Conservation (phyloP, 2,113 vertebrate genomes). For the Rhizomys pruinosus region DNA sequence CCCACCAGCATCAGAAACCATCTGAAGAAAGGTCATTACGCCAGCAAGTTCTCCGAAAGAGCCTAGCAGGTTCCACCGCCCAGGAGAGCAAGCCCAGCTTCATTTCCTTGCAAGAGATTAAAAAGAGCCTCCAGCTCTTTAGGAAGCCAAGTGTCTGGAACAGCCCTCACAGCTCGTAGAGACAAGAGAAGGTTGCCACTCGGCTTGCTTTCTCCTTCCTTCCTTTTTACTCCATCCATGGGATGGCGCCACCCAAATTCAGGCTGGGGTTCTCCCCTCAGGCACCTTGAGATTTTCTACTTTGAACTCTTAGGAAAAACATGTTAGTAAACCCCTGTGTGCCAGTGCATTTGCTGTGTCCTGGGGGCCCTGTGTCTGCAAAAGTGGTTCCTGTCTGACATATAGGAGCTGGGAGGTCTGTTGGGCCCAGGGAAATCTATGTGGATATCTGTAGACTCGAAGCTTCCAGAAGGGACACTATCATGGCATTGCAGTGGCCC, state of each 20-base stretch:
- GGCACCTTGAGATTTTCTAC: neutral
- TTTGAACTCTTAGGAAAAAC: neutral
- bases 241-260: neutral
- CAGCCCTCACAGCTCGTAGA: neutral
- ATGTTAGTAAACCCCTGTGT: neutral
- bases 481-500: neutral
- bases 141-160: neutral
- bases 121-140: neutral
- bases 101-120: accelerated
- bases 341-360: accelerated
- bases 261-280: neutral
- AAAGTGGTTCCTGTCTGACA: neutral
- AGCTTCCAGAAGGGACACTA: neutral
- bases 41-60: neutral
- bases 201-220: neutral
- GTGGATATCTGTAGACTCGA: neutral
- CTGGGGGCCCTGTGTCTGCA: neutral
- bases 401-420: too few relatives aligned
- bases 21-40: neutral
- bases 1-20: too few relatives aligned
- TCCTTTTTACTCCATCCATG: neutral
- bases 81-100: accelerated
- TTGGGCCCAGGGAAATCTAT: neutral
- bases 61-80: accelerated
- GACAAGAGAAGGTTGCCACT: neutral